These are phyloP conservation scores for Unio pictorum DNA, from an alignment of 2,888 invertebrate genomes.

Conservation along the genomic window DNA sequence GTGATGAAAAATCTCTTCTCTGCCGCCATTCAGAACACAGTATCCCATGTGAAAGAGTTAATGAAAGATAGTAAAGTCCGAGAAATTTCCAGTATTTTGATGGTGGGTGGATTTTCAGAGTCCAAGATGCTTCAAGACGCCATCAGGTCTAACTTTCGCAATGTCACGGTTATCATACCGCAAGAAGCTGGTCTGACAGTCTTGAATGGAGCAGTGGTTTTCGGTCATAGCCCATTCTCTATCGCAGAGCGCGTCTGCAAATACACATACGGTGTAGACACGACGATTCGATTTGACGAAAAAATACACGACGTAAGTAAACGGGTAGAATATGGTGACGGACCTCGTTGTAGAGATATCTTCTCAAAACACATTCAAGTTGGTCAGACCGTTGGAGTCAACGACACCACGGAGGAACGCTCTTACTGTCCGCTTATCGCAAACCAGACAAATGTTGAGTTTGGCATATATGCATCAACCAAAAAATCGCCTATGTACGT, in stretches of 20 bases:
- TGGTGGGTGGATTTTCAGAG: slow-evolving; percentile 32
- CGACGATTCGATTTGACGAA: slow-evolving; percentile 8
- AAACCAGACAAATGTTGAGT: no score
- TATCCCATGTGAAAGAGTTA: slow-evolving; percentile 11
- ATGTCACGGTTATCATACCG: slow-evolving; percentile 18
- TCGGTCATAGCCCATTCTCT: slow-evolving; percentile 18
- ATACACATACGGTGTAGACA: slow-evolving; percentile 16
- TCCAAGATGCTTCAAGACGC: slow-evolving; percentile 15
- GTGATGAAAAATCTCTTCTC: slow-evolving; percentile 13
- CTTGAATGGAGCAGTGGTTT: slow-evolving; percentile 27
- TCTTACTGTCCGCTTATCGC: slow-evolving; percentile 1
- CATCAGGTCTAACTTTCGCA: slow-evolving; percentile 14
- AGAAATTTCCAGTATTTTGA: slow-evolving; percentile 15
- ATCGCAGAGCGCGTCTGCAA: slow-evolving; percentile 13
- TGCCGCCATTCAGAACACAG: slow-evolving; percentile 7
- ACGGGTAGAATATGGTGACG: background rate
- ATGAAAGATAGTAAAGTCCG: slow-evolving; percentile 7
- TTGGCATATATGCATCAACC: background rate
- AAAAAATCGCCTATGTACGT: background rate
- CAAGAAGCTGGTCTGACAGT: slow-evolving; percentile 22
- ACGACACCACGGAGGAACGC: slow-evolving; percentile 5
- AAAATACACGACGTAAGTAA: slow-evolving; percentile 11
- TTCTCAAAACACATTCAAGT: slow-evolving; percentile 15
- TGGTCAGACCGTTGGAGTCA: slow-evolving; percentile 10
- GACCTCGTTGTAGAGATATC: slow-evolving; percentile 5